Percentiles rank a stretch among this genome's conserved stretches.
These are phyloP conservation scores for Eleutherodactylus coqui DNA, from an alignment of 2,797 vertebrate genomes.

Conservation along the genomic window DNA sequence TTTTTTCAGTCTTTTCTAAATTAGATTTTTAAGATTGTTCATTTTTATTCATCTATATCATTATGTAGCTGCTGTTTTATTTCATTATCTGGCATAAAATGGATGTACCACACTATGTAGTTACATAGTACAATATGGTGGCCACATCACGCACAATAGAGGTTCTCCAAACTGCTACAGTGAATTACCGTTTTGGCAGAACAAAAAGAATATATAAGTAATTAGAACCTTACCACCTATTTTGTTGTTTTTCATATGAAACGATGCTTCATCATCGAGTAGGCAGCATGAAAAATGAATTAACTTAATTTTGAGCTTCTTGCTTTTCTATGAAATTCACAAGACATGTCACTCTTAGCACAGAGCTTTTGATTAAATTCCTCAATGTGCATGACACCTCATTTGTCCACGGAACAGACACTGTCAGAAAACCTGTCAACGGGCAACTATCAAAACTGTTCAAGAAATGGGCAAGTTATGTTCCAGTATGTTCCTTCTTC, in stretches of 20 bases:
- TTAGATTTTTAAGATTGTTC: too few relatives aligned
- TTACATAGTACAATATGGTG: too few relatives aligned
- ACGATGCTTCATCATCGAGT: background rate
- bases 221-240: background rate
- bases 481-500: background rate
- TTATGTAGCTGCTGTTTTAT: too few relatives aligned
- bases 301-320: background rate
- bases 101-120: too few relatives aligned
- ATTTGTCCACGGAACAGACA: constrained; percentile 3
- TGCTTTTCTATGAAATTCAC: constrained; percentile 16
- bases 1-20: too few relatives aligned
- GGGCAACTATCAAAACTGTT: background rate
- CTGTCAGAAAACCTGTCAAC: background rate
- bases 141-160: too few relatives aligned
- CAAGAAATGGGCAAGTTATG: background rate
- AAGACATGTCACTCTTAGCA: background rate
- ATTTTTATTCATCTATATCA: too few relatives aligned
- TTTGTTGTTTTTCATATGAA: background rate
- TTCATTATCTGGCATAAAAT: too few relatives aligned
- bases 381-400: background rate
- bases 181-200: background rate
- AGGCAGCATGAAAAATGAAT: background rate
- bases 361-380: background rate
- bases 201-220: background rate
- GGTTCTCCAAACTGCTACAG: too few relatives aligned